Conservation (phyloP, 1,140 invertebrate species). For the Drosophila subobscura region DNA sequence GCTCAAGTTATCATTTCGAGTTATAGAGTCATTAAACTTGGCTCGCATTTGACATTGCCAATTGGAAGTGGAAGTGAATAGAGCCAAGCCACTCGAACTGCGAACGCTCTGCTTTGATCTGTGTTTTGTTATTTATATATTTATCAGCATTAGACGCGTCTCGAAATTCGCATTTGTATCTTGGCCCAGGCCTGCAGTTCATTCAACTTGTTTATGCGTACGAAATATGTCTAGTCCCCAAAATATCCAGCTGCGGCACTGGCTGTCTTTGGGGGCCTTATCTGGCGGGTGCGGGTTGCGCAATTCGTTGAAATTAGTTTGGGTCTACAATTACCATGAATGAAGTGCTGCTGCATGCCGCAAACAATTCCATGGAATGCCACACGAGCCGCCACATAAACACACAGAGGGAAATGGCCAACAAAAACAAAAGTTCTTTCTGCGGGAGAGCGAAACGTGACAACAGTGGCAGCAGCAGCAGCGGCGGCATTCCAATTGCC, state of each 20-base stretch:
- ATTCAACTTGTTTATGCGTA: conserved; percentile 62
- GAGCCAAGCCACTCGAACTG: background rate
- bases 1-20: background rate
- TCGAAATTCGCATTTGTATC: conserved; percentile 15
- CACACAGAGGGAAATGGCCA: conserved; percentile 3
- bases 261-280: conserved; percentile 11
- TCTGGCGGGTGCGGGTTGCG: conserved; percentile 9
- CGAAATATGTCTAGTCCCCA: background rate
- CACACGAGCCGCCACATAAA: conserved; percentile 45
- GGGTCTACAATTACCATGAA: conserved; percentile 54
- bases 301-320: conserved; percentile 41
- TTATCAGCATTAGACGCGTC: conserved; percentile 3
- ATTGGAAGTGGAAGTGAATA: conserved; percentile 34
- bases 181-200: conserved; percentile 33
- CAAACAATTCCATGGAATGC: conserved; percentile 49
- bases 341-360: conserved; percentile 40
- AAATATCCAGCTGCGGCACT: conserved; percentile 21
- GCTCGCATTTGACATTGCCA: conserved; percentile 63
- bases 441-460: conserved; percentile 52
- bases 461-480: conserved; percentile 18
- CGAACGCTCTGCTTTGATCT: background rate
- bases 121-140: background rate
- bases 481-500: conserved; percentile 25
- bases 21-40: conserved; percentile 56
- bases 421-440: conserved; percentile 29